Evolutionary conservation across 1,140 invertebrate genomes (phyloP).

Genomic region (Laupala kohalensis): DNA sequence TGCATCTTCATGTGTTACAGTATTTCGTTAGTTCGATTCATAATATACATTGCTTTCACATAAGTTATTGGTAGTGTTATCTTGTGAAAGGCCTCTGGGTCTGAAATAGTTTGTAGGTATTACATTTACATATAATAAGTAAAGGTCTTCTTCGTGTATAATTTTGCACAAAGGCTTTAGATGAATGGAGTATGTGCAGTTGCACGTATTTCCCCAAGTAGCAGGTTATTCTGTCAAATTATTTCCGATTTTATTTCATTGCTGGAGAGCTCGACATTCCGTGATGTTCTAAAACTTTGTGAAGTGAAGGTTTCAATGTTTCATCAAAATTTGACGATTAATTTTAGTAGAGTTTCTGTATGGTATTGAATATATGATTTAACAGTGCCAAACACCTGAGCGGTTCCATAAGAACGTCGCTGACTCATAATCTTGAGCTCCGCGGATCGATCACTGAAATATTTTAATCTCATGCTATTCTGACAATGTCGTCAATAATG

Average conservation of each 20-base stretch:
- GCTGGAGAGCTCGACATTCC: not conserved
- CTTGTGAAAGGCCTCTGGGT: not conserved
- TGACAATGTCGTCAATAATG: too few relatives aligned
- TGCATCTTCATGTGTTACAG: not conserved
- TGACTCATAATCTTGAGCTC: too few relatives aligned
- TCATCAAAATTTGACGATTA: not conserved
- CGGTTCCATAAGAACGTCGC: too few relatives aligned
- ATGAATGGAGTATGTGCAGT: too few relatives aligned
- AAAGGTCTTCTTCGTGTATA: not conserved
- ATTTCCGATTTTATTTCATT: not conserved
- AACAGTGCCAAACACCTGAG: too few relatives aligned
- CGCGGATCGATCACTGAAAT: too few relatives aligned
- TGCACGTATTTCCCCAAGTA: not conserved
- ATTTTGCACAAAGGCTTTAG: not conserved
- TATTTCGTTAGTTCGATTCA: not conserved
- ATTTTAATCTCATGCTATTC: too few relatives aligned
- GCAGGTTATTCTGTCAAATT: not conserved
- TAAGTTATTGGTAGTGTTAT: not conserved
- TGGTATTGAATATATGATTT: not conserved
- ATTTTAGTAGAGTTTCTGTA: not conserved
- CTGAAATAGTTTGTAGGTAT: not conserved
- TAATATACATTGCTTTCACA: too few relatives aligned
- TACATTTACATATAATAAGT: not conserved
- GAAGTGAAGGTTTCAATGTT: not conserved
- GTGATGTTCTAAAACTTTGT: not conserved